A percentile compares a stretch with the other conserved stretches of the same genome.
Conservation (phyloP, 2,888 invertebrate species). For the Xestoiulus laeticollis region DNA sequence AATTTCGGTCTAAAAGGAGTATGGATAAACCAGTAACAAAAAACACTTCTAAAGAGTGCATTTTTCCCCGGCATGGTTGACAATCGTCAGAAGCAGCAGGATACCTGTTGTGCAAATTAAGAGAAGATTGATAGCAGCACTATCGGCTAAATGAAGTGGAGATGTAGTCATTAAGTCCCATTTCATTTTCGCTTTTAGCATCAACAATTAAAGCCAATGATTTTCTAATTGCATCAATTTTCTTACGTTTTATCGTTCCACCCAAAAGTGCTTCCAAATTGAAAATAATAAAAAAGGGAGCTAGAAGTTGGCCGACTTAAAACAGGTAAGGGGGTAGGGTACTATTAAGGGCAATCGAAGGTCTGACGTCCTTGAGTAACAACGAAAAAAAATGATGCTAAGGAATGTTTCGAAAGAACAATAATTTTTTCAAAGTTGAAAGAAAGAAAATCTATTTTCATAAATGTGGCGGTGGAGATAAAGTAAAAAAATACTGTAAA, state of each 20-base stretch:
- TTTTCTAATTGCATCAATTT: conserved; percentile 28
- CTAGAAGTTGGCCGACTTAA: neutral
- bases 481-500: neutral
- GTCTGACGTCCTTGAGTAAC: neutral
- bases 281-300: conserved; percentile 10
- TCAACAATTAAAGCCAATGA: conserved; percentile 20
- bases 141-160: conserved; percentile 20
- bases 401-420: conserved; percentile 6
- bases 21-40: neutral
- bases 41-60: neutral
- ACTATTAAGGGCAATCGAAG: neutral
- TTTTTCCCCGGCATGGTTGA: neutral
- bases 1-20: neutral
- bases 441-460: neutral
- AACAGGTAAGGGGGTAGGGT: neutral
- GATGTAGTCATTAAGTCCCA: neutral
- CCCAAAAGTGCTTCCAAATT: neutral
- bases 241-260: conserved; percentile 16
- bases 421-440: neutral
- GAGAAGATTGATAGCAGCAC: conserved; percentile 11
- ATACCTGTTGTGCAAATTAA: neutral
- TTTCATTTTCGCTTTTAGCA: conserved; percentile 2
- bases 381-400: neutral
- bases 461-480: neutral
- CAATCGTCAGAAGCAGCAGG: conserved; percentile 2